Evolutionary conservation across 2,888 invertebrate species (phyloP), one percentile per base, ranked within the genome.

Genomic region (Stenoptilia bipunctidactyla): DNA sequence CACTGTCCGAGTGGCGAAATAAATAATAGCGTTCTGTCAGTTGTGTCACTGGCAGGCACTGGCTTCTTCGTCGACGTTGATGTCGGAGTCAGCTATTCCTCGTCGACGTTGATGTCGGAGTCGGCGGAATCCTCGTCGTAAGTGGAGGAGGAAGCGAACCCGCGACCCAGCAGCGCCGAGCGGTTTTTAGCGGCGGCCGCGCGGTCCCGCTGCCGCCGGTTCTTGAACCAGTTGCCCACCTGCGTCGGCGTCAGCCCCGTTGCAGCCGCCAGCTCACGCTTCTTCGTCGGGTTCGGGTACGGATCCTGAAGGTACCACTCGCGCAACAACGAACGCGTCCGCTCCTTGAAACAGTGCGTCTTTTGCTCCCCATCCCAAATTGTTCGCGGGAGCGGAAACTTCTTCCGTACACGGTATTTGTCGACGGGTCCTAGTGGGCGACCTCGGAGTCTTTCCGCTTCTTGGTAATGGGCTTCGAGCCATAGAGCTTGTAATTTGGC

Each of bases 311-410:
- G 89, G 76, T 99, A 99, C 97, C 98, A 98, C 85, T 99, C 98
- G 46, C 98, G 85, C 51, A 99, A 87, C 52, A 98, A 86, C 56
- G 96, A 95, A 53, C 98, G 85, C 64, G 99, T 98, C 49, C 97
- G 85, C 83, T 99, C 94, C 79, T 98, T 99, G 86, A 99, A 99
- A 82, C 99, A 99, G 80, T 99, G 99, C 68, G 96, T 97, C 53
- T 98, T 99, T 85, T 99, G 98, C 73, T 99, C 99, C 43, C 99
- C 99, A 76, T 99, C 99, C 99, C 99, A 99, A 62, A 99, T 99
- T 46, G 98, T 98, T 56, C 97, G 86, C 40, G 98, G 98, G 61
- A 98, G 84, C 14, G 98, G 98, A 74, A 98, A 98, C 90, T 99
- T 99, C 86, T 98, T 92, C 46, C 99, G 88, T 41, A 99, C 97